phyloP scores from a whole-genome alignment of 1,140 invertebrate species.

The Leguminivora glycinivorella region DNA sequence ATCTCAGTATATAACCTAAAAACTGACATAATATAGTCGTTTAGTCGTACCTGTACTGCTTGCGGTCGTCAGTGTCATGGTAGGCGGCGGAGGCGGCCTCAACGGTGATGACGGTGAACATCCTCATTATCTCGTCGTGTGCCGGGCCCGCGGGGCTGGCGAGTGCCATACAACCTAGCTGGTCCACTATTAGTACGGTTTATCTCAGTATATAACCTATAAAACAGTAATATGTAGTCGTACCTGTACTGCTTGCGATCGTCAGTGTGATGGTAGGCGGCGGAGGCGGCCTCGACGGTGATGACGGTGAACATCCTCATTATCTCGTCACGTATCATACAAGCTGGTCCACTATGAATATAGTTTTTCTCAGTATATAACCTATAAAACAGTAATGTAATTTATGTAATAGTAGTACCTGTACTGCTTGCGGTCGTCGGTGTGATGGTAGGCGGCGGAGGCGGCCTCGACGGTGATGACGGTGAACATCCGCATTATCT shows the following conservation, averaged over 20 bases:
- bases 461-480: constrained; percentile 96
- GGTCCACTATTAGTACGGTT: constrained; percentile 98
- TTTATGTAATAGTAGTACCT: constrained; percentile 72
- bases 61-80: constrained; percentile 85
- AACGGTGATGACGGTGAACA: constrained; percentile 97
- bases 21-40: too few species aligned
- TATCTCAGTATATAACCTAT: too few species aligned
- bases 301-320: constrained; percentile 99
- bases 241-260: constrained; percentile 88
- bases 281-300: constrained; percentile 94
- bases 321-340: too few species aligned
- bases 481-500: constrained; percentile 99
- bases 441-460: constrained; percentile 90
- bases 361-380: too few species aligned
- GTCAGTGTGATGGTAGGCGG: constrained; percentile 89
- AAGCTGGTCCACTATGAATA: too few species aligned
- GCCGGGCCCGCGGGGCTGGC: constrained; percentile 91
- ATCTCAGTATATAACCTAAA: too few species aligned
- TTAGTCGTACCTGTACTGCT: constrained; percentile 86
- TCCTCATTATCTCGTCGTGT: constrained; percentile 97
- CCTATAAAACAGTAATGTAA: too few species aligned
- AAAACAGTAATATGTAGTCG: neutral
- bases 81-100: constrained; percentile 95
- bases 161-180: constrained; percentile 87
- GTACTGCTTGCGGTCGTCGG: constrained; percentile 88